Evolutionary conservation across 2,113 vertebrate genomes (phyloP).

Genomic region (Gasterosteus nipponicus): DNA sequence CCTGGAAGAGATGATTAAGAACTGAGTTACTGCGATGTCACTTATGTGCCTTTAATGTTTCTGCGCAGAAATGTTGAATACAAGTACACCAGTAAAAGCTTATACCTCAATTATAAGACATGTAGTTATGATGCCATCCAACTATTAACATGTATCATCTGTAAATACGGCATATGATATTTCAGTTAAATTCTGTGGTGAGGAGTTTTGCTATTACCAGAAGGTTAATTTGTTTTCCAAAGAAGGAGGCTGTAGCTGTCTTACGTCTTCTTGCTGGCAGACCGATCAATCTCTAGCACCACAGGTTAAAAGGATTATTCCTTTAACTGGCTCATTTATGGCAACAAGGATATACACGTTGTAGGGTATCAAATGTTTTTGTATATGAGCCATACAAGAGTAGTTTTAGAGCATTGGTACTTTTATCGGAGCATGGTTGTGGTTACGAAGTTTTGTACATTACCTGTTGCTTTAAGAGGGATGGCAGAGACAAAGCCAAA

Average conservation of each 20-base stretch:
- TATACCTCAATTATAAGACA: background rate
- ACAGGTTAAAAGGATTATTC: constrained; percentile 62
- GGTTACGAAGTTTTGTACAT: constrained; percentile 23
- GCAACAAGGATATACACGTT: constrained; percentile 47
- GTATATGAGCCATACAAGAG: constrained; percentile 45
- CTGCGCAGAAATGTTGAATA: background rate
- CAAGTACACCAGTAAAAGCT: background rate
- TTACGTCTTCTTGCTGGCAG: constrained; percentile 51
- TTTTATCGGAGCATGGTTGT: constrained; percentile 40
- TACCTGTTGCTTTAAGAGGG: constrained; percentile 10
- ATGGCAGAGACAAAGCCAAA: background rate
- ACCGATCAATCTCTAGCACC: constrained; percentile 57
- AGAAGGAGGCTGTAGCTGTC: constrained; percentile 47
- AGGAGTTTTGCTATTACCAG: constrained; percentile 21
- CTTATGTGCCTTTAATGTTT: constrained; percentile 7
- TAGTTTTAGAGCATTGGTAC: constrained; percentile 3
- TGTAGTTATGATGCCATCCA: background rate
- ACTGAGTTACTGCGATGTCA: too few relatives aligned
- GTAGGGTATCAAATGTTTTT: constrained; percentile 48
- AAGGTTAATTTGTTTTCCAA: constrained; percentile 37
- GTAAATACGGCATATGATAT: background rate
- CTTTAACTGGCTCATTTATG: constrained; percentile 64
- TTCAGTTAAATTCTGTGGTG: background rate
- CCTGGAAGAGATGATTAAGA: background rate
- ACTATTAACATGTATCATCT: background rate